These are phyloP conservation scores for Aquatica leii DNA, from an alignment of 2,888 invertebrate genomes.

Conservation along the genomic window DNA sequence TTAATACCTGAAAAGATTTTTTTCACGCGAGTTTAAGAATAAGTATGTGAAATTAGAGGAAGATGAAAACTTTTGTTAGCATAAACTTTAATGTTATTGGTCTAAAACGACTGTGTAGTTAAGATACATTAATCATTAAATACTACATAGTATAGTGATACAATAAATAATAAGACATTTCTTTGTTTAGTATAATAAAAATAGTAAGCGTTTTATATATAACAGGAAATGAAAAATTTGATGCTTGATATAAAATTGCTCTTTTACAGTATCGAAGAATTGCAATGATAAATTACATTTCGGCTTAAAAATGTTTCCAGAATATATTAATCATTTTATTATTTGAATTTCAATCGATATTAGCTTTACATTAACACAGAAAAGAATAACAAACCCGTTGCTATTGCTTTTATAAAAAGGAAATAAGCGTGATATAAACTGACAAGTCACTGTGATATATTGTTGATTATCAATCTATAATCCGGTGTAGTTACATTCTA, in stretches of 20 bases:
- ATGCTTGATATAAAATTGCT: conserved; percentile 17
- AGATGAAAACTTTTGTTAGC: too few species aligned
- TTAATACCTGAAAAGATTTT: too few species aligned
- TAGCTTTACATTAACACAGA: conserved; percentile 40
- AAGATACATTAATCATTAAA: too few species aligned
- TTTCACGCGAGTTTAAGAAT: too few species aligned
- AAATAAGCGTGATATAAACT: conserved; percentile 47
- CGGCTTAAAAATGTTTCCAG: conserved; percentile 29
- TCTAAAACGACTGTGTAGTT: too few species aligned
- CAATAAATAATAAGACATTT: too few species aligned
- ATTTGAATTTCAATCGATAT: conserved; percentile 41
- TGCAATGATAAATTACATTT: conserved; percentile 34
- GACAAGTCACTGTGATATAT: conserved; percentile 49
- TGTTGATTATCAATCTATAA: conserved; percentile 48
- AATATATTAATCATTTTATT: conserved; percentile 45
- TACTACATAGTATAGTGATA: too few species aligned
- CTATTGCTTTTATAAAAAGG: conserved; percentile 44
- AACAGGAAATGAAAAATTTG: neutral
- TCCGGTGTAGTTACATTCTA: conserved; percentile 40
- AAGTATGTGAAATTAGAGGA: too few species aligned
- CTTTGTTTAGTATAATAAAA: too few species aligned
- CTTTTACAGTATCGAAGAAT: conserved; percentile 22
- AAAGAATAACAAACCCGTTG: conserved; percentile 41
- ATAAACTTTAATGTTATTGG: too few species aligned
- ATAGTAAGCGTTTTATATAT: too few species aligned